Base-by-base conservation (phyloP, 2,797 vertebrate species). In the Acropternis orthonyx region DNA sequence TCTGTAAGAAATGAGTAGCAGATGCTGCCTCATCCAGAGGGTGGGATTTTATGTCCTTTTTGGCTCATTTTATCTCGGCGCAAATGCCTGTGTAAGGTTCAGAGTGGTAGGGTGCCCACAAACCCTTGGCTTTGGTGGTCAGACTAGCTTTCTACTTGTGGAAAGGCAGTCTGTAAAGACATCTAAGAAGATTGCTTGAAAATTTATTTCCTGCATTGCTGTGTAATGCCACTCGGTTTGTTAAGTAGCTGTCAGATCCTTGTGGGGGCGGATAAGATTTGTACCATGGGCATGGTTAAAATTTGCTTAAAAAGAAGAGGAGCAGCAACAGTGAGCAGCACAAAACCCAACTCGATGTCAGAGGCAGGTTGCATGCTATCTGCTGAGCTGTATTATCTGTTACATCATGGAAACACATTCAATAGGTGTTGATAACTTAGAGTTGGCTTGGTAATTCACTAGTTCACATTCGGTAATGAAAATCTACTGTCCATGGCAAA, bases 401-500 rank as follows among this genome's bases (percentile, higher is more conserved):
- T 66, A 67, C 55, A 49, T 27, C 0, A 1, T 6, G 6, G 49
- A 71, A 92, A 74, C 15, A 44, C 10, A 46, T 44, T 79, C 87
- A 84, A 5, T 44, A 81, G 19, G 21, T 63, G 87, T 39, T 81
- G 76, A 63, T 91, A 91, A 89, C 49, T 78, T 62, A 30, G 12
- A 56, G 37, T 85, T 91, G 58, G 14, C 54, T 79, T 76, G 39
- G 48, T 77, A 84, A 66, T 89, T 93, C 68, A 55, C 92, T 92
- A 91, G 73, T 67, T 90, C 85, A 63, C 32, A 36, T 71, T 76
- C 66, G 81, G 39, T 86, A 92, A 86, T 23, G 76, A 86, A 94
- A 94, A 96, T 78, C 76, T 84, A 81, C 84, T 84, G 79, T 79
- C 51, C 62, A 17, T 30, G 89, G 73, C 79, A 88, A 85, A 68